phyloP scores from a whole-genome alignment of 1,140 invertebrate genomes.

The Drosophila varians region DNA sequence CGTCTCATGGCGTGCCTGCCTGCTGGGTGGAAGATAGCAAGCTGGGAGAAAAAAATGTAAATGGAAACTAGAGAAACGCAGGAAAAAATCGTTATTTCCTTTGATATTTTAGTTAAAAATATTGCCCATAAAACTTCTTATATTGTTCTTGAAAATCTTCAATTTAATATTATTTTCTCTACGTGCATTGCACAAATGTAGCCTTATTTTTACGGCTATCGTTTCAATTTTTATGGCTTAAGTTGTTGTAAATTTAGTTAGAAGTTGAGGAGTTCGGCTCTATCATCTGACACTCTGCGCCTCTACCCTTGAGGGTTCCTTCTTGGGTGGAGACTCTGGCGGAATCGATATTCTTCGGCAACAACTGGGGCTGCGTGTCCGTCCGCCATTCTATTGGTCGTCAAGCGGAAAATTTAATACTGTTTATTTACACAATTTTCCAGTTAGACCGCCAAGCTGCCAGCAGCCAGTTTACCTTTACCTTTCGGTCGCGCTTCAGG shows the following conservation, averaged over 20 bases:
- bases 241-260: conserved; percentile 70
- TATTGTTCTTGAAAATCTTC: background rate
- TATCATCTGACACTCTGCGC: conserved; percentile 26
- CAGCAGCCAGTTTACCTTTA: conserved; percentile 13
- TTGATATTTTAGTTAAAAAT: background rate
- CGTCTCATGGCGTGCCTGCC: conserved; percentile 20
- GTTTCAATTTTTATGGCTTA: conserved; percentile 77
- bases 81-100: background rate
- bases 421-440: conserved; percentile 71
- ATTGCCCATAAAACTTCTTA: background rate
- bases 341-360: conserved; percentile 66
- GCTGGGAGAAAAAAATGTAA: conserved; percentile 15
- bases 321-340: no score
- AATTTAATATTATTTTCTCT: background rate
- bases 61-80: conserved; percentile 10
- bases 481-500: conserved; percentile 25
- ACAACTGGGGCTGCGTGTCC: conserved; percentile 51
- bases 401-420: conserved; percentile 70
- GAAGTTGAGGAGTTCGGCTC: conserved; percentile 39
- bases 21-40: conserved; percentile 54
- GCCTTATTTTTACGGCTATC: conserved; percentile 62
- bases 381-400: conserved; percentile 66
- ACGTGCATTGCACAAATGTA: conserved; percentile 20
- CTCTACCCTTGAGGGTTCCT: conserved; percentile 11
- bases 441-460: conserved; percentile 8